Percentiles rank a stretch among this genome's conserved stretches.
Evolutionary conservation across 2,888 invertebrate species (phyloP).

Genomic region (Xanthia icteritia): DNA sequence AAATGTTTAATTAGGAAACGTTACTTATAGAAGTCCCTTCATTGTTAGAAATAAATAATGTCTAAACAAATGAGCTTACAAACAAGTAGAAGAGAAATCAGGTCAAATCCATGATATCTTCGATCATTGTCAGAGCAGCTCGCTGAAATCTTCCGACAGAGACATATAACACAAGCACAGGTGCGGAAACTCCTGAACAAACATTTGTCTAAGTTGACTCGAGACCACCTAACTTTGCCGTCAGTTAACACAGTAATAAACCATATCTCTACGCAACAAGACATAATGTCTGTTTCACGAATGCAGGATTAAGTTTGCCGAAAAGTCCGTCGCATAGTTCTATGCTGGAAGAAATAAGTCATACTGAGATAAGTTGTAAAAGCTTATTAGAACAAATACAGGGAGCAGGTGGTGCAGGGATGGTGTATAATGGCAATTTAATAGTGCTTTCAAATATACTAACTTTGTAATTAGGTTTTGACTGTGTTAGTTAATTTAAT

Average conservation of each 20-base stretch:
- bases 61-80: not conserved
- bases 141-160: slow-evolving; percentile 73
- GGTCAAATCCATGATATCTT: slow-evolving; percentile 67
- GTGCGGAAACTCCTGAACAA: slow-evolving; percentile 76
- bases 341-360: slow-evolving; percentile 65
- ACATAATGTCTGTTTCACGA: slow-evolving; percentile 38
- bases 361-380: slow-evolving; percentile 65
- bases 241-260: slow-evolving; percentile 60
- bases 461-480: slow-evolving; percentile 14
- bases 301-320: slow-evolving; percentile 49
- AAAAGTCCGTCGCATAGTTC: slow-evolving; percentile 67
- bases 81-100: slow-evolving; percentile 40
- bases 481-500: slow-evolving; percentile 4
- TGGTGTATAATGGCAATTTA: slow-evolving; percentile 31
- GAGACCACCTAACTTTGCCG: slow-evolving; percentile 55
- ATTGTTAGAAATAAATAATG: no score
- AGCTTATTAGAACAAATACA: slow-evolving; percentile 66
- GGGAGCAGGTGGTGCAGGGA: slow-evolving; percentile 46
- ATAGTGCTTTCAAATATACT: slow-evolving; percentile 11
- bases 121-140: slow-evolving; percentile 77
- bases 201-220: slow-evolving; percentile 79
- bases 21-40: not conserved
- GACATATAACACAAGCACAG: slow-evolving; percentile 77
- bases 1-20: not conserved
- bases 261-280: slow-evolving; percentile 61